Percentiles rank a stretch among this genome's conserved stretches.
Conservation (phyloP, 2,797 vertebrate species). For the Hippoglossus hippoglossus region DNA sequence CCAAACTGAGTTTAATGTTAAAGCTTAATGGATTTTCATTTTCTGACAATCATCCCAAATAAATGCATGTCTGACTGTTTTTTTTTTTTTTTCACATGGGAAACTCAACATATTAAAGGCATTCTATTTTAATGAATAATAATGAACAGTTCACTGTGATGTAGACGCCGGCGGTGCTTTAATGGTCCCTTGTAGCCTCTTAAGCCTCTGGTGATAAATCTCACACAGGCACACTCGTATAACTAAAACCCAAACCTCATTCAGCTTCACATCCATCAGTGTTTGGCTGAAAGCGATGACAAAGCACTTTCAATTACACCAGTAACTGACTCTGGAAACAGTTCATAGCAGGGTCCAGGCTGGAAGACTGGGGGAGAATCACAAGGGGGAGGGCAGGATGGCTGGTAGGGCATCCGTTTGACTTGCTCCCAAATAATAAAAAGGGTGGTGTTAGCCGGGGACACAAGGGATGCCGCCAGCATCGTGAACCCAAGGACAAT, state of each 20-base stretch:
- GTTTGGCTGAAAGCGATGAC: constrained; percentile 92
- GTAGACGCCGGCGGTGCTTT: constrained; percentile 81
- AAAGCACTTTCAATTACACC: constrained; percentile 92
- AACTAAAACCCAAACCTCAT: constrained; percentile 95
- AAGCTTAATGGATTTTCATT: constrained; percentile 30
- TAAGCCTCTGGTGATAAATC: constrained; percentile 89
- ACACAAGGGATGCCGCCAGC: constrained; percentile 80
- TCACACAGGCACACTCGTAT: constrained; percentile 87
- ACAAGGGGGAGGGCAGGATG: constrained; percentile 72
- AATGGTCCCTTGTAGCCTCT: constrained; percentile 88
- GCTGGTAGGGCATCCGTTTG: constrained; percentile 82
- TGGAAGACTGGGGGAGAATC: constrained; percentile 65
- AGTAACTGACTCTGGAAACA: constrained; percentile 89
- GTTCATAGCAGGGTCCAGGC: constrained; percentile 84
- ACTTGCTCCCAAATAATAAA: constrained; percentile 81
- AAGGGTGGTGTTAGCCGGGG: constrained; percentile 79
- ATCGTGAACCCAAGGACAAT: constrained; percentile 83
- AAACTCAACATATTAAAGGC: constrained; percentile 76
- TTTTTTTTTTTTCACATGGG: constrained; percentile 52
- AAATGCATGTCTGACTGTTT: constrained; percentile 31
- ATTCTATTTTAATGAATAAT: constrained; percentile 85
- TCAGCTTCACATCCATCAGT: constrained; percentile 94
- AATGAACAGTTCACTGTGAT: constrained; percentile 81
- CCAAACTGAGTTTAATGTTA: constrained; percentile 19
- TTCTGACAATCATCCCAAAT: constrained; percentile 47